Base-by-base conservation (phyloP, 2,797 vertebrate species). In the Cossypha heuglini region DNA sequence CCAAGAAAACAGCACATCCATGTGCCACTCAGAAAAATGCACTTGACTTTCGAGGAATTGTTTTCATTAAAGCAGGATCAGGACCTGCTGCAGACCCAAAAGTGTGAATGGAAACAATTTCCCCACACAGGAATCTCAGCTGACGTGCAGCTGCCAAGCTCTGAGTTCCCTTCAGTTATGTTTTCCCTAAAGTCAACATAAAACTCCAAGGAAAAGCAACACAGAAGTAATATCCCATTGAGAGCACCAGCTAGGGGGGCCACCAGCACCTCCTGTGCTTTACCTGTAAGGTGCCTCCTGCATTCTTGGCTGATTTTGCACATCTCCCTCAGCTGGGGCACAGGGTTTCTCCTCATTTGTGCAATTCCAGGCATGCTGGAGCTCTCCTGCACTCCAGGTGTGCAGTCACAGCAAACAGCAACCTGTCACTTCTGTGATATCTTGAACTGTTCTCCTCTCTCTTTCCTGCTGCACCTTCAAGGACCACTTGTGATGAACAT, bases 101-200 rank as follows among this genome's bases (percentile, higher is more conserved):
- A 88, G 21, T 16, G 82, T 45, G 94, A 84, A 91, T 85, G 82
- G 91, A 95, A 95, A 91, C 59, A 88, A 88, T 90, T 94, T 84
- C 82, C 55, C 91, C 1, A 0, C 0, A 3, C 67, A 55, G 85
- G 85, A 90, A 66, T 91, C 79, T 92, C 95, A 88, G 91, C 91
- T 93, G 93, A 91, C 3, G 0, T 10, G 79, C 95, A 96, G 94
- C 87, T 94, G 89, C 89, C 4, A 2, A 68, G 79, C 22, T 57
- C 79, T 26, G 82, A 49, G 1, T 24, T 94, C 86, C 78, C 66
- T 57, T 75, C 3, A 1, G 57, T 74, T 69, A 1, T 55, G 68
- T 68, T 87, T 94, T 75, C 49, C 51, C 73, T 25, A 54, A 78
- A 88, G 51, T 33, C 66, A 81, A 21, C 33, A 62, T 16, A 40